These are phyloP conservation scores for Hyperoplus lanceolatus DNA, from an alignment of 2,797 vertebrate species.

Conservation along the genomic window DNA sequence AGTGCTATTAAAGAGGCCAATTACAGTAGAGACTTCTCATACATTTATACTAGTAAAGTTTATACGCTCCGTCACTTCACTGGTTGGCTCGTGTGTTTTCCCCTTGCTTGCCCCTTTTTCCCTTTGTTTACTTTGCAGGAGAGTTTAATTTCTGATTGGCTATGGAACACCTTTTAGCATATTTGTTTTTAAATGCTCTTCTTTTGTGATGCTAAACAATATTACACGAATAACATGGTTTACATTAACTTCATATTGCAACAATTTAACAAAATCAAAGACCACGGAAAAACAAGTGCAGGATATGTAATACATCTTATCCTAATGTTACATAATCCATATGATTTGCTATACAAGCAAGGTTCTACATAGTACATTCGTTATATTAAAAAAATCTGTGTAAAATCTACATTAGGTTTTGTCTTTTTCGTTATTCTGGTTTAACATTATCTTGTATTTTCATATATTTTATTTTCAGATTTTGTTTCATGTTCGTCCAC, in stretches of 20 bases:
- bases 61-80: conserved; percentile 9
- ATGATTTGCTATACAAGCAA: not conserved
- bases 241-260: not conserved
- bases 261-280: conserved; percentile 1
- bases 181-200: conserved; percentile 35
- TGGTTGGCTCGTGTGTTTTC: conserved; percentile 51
- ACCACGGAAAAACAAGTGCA: not conserved
- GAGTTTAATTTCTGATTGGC: conserved; percentile 22
- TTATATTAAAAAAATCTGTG: not conserved
- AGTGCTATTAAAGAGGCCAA: too few species aligned
- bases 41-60: conserved; percentile 1
- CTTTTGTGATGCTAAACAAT: conserved; percentile 60
- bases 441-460: conserved; percentile 53
- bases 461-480: conserved; percentile 48
- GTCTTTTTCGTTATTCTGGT: conserved; percentile 30
- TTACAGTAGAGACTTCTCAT: not conserved
- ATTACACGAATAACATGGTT: conserved; percentile 79
- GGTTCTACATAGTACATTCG: not conserved
- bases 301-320: not conserved
- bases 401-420: conserved; percentile 17
- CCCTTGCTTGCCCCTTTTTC: conserved; percentile 18
- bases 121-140: conserved; percentile 34
- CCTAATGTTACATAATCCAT: not conserved
- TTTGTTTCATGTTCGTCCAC: conserved; percentile 79
- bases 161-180: conserved; percentile 23